phyloP scores from a whole-genome alignment of 2,888 invertebrate genomes.

The Athalia circularis region DNA sequence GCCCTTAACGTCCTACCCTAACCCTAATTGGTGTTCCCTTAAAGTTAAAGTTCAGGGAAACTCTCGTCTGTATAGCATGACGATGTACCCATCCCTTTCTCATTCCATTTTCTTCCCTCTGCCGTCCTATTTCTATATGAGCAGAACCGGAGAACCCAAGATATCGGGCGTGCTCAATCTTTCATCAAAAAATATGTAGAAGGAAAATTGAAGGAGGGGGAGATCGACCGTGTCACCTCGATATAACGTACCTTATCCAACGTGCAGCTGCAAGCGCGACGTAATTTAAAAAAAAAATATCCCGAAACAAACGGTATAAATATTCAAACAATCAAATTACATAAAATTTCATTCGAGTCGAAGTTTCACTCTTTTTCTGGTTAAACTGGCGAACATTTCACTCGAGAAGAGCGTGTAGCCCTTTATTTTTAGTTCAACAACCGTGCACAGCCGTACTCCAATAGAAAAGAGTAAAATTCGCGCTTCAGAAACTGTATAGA shows the following conservation, averaged over 20 bases:
- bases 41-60: constrained; percentile 24
- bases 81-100: not conserved
- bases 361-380: not conserved
- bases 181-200: constrained; percentile 22
- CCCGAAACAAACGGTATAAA: too few species aligned
- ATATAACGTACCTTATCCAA: not conserved
- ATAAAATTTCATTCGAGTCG: too few species aligned
- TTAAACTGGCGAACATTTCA: too few species aligned
- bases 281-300: too few species aligned
- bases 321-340: too few species aligned
- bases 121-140: not conserved
- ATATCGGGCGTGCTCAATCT: constrained; percentile 37
- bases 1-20: not conserved
- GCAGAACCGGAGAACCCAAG: not conserved
- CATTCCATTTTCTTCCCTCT: not conserved
- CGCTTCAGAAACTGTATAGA: too few species aligned
- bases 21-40: constrained; percentile 37
- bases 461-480: too few species aligned
- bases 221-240: not conserved
- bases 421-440: too few species aligned
- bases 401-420: too few species aligned
- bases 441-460: too few species aligned
- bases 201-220: not conserved
- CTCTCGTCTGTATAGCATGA: not conserved
- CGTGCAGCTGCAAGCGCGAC: too few species aligned